phyloP scores from a whole-genome alignment of 2,888 invertebrate genomes.

The Ophion costatus region DNA sequence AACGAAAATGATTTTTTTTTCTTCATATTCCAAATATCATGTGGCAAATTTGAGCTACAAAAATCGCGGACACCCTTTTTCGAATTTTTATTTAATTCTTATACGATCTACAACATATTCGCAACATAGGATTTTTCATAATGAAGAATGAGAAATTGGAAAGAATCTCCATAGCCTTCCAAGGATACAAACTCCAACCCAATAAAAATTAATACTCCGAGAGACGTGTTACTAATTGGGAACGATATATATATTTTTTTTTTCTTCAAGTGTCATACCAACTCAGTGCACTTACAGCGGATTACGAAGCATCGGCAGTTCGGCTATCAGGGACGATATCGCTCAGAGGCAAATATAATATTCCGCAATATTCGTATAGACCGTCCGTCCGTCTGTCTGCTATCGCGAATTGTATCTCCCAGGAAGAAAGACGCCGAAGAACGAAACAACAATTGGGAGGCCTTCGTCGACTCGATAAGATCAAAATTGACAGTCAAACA shows the following conservation, averaged over 20 bases:
- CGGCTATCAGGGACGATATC: constrained; percentile 51
- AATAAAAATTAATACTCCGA: not conserved
- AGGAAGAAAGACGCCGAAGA: constrained; percentile 75
- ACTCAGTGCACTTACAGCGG: constrained; percentile 80
- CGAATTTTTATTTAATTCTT: too few relatives aligned
- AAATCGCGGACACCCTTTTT: too few relatives aligned
- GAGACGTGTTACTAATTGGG: not conserved
- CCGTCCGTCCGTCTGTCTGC: not conserved
- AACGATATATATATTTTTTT: too few relatives aligned
- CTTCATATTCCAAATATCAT: too few relatives aligned
- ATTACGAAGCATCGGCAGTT: constrained; percentile 67
- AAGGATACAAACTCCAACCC: too few relatives aligned
- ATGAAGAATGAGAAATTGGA: too few relatives aligned
- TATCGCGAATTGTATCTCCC: constrained; percentile 1
- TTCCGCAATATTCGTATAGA: not conserved
- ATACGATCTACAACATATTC: too few relatives aligned
- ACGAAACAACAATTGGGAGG: constrained; percentile 86
- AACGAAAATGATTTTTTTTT: too few relatives aligned
- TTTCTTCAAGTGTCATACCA: constrained; percentile 77
- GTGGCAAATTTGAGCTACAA: too few relatives aligned
- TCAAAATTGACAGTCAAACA: constrained; percentile 92
- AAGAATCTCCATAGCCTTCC: too few relatives aligned
- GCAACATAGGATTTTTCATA: too few relatives aligned
- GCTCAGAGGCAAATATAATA: constrained; percentile 50
- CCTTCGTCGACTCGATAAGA: constrained; percentile 90